A percentile compares a stretch with the other conserved stretches of the same genome.
These are phyloP conservation scores for Alouatta palliata DNA, from an alignment of 2,113 vertebrate species.

Conservation along the genomic window DNA sequence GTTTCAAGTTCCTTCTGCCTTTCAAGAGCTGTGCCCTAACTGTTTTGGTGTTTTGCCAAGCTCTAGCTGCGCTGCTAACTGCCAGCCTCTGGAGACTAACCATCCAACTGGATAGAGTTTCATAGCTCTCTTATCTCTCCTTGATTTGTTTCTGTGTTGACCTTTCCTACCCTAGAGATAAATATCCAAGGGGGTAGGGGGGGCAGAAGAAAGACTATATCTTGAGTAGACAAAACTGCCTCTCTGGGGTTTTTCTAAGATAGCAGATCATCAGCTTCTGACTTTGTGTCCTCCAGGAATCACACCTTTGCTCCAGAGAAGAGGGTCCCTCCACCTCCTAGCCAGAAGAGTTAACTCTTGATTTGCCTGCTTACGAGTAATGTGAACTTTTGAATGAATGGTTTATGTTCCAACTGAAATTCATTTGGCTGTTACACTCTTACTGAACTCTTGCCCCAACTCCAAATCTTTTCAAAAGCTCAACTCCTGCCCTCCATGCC, in stretches of 20 bases:
- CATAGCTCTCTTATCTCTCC: slow-evolving; percentile 51
- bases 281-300: neutral
- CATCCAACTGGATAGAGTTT: slow-evolving; percentile 31
- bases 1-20: slow-evolving; percentile 13
- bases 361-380: neutral
- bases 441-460: neutral
- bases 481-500: neutral
- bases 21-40: neutral
- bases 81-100: neutral
- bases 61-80: neutral
- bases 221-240: neutral
- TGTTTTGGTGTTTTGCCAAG: neutral
- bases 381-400: neutral
- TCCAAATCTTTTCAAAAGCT: neutral
- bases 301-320: neutral
- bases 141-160: slow-evolving; percentile 66
- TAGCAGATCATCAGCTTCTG: slow-evolving; percentile 4
- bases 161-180: slow-evolving; percentile 54
- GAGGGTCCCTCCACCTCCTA: neutral
- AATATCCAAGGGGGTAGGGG: neutral
- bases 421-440: neutral
- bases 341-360: slow-evolving; percentile 23
- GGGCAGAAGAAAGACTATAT: neutral
- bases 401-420: neutral
- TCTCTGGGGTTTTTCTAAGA: slow-evolving; percentile 44